Percentiles rank a stretch among this genome's conserved stretches.
These are phyloP conservation scores for Papilio helenus DNA, from an alignment of 1,140 invertebrate genomes.

Conservation along the genomic window DNA sequence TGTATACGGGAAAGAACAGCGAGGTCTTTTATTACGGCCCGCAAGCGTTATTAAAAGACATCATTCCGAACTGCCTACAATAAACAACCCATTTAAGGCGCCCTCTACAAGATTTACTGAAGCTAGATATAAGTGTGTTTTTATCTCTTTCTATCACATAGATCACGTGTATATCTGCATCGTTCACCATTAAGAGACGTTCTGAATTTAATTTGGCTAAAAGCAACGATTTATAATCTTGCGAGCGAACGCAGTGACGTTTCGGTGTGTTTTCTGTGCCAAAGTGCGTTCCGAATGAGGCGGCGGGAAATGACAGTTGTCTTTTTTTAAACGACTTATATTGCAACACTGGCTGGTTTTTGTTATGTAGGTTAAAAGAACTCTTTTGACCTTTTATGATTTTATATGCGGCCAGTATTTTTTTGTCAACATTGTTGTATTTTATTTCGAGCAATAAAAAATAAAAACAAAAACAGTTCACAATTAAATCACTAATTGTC, in stretches of 20 bases:
- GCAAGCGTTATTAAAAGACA: constrained; percentile 66
- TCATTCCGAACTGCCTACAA: constrained; percentile 64
- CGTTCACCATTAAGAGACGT: constrained; percentile 46
- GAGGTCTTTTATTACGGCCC: constrained; percentile 53
- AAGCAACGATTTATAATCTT: constrained; percentile 71
- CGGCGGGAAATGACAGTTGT: constrained; percentile 20
- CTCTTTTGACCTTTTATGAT: not conserved
- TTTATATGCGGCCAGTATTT: not conserved
- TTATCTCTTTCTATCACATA: constrained; percentile 41
- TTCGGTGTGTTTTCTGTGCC: constrained; percentile 30
- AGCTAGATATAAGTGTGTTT: constrained; percentile 41
- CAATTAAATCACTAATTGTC: not conserved
- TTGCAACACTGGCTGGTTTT: constrained; percentile 7
- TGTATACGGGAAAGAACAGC: constrained; percentile 45
- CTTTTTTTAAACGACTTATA: constrained; percentile 28
- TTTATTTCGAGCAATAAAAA: not conserved
- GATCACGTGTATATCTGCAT: constrained; percentile 42
- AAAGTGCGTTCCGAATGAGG: constrained; percentile 41
- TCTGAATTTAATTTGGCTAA: constrained; percentile 69
- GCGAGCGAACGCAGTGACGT: constrained; percentile 36
- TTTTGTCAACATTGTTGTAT: not conserved
- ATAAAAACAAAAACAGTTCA: not conserved
- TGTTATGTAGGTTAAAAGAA: not conserved
- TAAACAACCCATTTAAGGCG: constrained; percentile 64
- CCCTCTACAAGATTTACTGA: constrained; percentile 54